Evolutionary conservation across 2,113 vertebrate genomes (phyloP).

Genomic region (Pipa parva): DNA sequence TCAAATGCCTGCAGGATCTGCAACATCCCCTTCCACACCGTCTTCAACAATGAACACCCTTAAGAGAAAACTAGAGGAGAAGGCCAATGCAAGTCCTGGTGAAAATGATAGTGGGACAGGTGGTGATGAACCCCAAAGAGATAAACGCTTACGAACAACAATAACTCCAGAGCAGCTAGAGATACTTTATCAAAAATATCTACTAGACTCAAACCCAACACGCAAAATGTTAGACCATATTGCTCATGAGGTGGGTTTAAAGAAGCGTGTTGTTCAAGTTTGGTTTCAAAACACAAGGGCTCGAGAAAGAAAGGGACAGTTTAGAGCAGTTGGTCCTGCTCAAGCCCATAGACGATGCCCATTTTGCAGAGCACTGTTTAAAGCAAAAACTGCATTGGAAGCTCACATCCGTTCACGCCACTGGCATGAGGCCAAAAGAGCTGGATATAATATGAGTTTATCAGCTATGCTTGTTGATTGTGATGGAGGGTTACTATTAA

Average conservation of each 20-base stretch:
- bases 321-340: conserved; percentile 91
- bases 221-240: conserved; percentile 98
- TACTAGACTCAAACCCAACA: conserved; percentile 95
- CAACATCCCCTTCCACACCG: conserved; percentile 91
- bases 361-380: conserved; percentile 95
- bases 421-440: conserved; percentile 97
- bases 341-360: conserved; percentile 94
- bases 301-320: conserved; percentile 94
- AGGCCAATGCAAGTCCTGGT: conserved; percentile 89
- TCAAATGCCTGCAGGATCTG: conserved; percentile 87
- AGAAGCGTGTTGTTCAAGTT: conserved; percentile 97
- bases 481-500: conserved; percentile 82
- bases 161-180: conserved; percentile 97
- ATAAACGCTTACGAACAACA: conserved; percentile 95
- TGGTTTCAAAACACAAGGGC: conserved; percentile 98
- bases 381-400: conserved; percentile 95
- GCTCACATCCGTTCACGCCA: conserved; percentile 96
- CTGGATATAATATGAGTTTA: conserved; percentile 90
- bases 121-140: conserved; percentile 92
- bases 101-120: conserved; percentile 94
- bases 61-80: conserved; percentile 96
- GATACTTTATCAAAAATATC: conserved; percentile 95
- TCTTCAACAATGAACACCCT: conserved; percentile 93
- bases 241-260: conserved; percentile 94
- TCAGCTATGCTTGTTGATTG: conserved; percentile 87